Evolutionary conservation across 1,140 invertebrate genomes (phyloP).

Genomic region (Diplogasteroides magnus): DNA sequence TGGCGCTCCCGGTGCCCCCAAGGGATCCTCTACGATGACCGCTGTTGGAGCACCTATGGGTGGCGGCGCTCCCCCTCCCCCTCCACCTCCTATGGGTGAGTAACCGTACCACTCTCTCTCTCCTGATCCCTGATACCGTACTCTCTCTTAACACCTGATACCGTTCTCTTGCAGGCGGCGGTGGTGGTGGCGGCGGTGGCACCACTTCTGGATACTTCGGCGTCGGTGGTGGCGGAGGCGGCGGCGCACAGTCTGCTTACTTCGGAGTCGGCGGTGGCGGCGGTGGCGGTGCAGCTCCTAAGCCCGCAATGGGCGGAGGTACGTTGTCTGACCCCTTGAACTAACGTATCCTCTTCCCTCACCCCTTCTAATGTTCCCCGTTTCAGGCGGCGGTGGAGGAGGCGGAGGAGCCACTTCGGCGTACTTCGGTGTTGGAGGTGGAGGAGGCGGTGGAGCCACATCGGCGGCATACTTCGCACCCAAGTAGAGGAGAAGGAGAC

Average conservation of each 20-base stretch:
- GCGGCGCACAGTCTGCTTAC: conserved; percentile 10
- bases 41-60: not conserved
- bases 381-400: conserved; percentile 4
- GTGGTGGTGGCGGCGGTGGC: conserved; percentile 12
- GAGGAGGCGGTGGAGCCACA: conserved; percentile 12
- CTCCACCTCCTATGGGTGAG: not conserved
- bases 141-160: no score
- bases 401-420: conserved; percentile 14
- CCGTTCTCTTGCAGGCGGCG: not conserved
- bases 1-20: conserved; percentile 4
- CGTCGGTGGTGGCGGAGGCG: not conserved
- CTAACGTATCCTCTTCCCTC: no score
- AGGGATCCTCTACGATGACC: not conserved
- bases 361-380: conserved; percentile 4
- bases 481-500: conserved; percentile 8
- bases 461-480: conserved; percentile 17
- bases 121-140: no score
- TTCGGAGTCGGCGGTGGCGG: conserved; percentile 8
- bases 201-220: conserved; percentile 16
- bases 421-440: conserved; percentile 16
- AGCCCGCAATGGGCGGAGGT: conserved; percentile 6
- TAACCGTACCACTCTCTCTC: no score
- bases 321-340: not conserved
- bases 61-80: conserved; percentile 5
- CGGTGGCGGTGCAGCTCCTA: not conserved